phyloP scores from a whole-genome alignment of 2,888 invertebrate genomes.

The Cryptus viduatorius region DNA sequence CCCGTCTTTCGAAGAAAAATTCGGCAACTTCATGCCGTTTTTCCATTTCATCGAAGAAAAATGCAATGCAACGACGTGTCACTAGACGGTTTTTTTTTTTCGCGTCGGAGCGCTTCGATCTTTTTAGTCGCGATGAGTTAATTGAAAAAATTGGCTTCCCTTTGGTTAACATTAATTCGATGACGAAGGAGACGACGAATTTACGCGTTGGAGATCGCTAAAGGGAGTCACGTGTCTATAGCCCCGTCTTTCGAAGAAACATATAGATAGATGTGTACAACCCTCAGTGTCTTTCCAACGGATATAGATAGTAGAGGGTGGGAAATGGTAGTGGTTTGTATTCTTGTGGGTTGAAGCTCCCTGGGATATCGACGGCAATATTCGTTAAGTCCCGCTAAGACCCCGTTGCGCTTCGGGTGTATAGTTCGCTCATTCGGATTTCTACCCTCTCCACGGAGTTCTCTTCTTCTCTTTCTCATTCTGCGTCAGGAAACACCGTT shows the following conservation, averaged over 20 bases:
- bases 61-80: conserved; percentile 4
- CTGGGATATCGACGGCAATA: conserved; percentile 81
- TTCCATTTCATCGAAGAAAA: not conserved
- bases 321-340: conserved; percentile 46
- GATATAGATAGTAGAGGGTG: conserved; percentile 61
- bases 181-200: conserved; percentile 45
- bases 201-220: conserved; percentile 28
- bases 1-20: too few relatives aligned
- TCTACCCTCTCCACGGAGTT: conserved; percentile 70
- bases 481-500: conserved; percentile 20
- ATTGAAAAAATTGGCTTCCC: conserved; percentile 58
- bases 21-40: conserved; percentile 18
- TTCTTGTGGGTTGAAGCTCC: conserved; percentile 65
- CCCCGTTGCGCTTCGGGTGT: conserved; percentile 74
- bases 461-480: conserved; percentile 29
- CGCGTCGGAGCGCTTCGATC: not conserved
- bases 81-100: not conserved
- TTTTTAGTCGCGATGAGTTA: conserved; percentile 12
- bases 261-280: conserved; percentile 63
- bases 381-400: conserved; percentile 83
- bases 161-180: conserved; percentile 69
- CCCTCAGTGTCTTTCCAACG: conserved; percentile 67
- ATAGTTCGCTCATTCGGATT: conserved; percentile 78
- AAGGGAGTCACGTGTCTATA: conserved; percentile 60
- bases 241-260: conserved; percentile 63